Evolutionary conservation across 2,113 vertebrate species (phyloP).

Genomic region (Strix uralensis): DNA sequence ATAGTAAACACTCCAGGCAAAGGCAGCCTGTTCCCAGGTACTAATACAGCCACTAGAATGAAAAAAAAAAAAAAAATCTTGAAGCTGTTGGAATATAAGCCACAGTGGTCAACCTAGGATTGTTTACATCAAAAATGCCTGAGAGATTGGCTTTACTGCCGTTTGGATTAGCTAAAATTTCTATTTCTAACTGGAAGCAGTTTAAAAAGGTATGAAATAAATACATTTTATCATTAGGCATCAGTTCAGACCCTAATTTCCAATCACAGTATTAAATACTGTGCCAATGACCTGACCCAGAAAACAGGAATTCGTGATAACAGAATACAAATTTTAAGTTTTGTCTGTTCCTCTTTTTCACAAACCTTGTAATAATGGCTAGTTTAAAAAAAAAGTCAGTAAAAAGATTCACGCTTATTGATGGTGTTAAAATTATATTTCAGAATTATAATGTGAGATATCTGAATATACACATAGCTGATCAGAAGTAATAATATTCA

Average conservation of each 20-base stretch:
- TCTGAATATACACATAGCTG: not conserved
- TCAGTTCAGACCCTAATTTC: not conserved
- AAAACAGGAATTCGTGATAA: not conserved
- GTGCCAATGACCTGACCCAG: not conserved
- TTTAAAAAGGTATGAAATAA: not conserved
- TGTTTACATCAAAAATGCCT: not conserved
- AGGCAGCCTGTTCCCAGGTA: not conserved
- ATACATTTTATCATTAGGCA: not conserved
- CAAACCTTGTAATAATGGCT: not conserved
- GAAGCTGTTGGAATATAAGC: not conserved
- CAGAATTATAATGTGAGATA: not conserved
- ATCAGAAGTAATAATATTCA: not conserved
- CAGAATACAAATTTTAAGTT: not conserved
- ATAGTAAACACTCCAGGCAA: not conserved
- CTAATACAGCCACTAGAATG: not conserved
- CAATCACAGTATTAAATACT: not conserved
- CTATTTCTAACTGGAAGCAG: not conserved
- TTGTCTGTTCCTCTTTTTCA: not conserved
- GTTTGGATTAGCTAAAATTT: not conserved
- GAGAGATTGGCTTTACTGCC: not conserved
- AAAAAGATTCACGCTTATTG: not conserved
- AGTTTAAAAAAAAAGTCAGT: not conserved
- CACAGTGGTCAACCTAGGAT: not conserved
- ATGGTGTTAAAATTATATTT: not conserved
- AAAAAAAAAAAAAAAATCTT: not conserved